A percentile compares a stretch with the other conserved stretches of the same genome.
These are phyloP conservation scores for Hemithea aestivaria DNA, from an alignment of 2,888 invertebrate species.

Conservation along the genomic window DNA sequence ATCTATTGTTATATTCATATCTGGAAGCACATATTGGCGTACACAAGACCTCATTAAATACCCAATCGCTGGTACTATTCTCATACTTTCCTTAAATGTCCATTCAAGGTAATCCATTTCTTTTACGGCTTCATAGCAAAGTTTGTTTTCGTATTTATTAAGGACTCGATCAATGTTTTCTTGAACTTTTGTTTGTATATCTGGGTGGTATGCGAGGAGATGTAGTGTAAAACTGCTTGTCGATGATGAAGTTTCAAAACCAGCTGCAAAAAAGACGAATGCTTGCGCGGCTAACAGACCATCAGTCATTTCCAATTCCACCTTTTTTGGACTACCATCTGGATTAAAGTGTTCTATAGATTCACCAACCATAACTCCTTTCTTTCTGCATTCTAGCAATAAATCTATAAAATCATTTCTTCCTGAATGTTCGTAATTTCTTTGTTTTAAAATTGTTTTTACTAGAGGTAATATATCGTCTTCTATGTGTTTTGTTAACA, in stretches of 20 bases:
- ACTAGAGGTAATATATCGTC: conserved; percentile 23
- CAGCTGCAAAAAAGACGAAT: too few relatives aligned
- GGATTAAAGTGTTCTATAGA: conserved; percentile 40
- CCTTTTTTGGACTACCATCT: conserved; percentile 40
- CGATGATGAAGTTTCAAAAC: conserved; percentile 65
- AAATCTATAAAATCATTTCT: conserved; percentile 47
- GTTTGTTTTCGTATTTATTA: conserved; percentile 39
- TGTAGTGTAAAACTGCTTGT: conserved; percentile 54
- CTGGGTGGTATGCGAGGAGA: conserved; percentile 53
- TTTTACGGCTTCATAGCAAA: conserved; percentile 48
- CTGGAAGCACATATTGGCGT: conserved; percentile 34
- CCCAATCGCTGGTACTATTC: conserved; percentile 46
- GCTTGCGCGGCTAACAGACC: conserved; percentile 44
- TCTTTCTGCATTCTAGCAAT: conserved; percentile 37
- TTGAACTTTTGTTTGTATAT: conserved; percentile 50
- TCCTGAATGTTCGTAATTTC: conserved; percentile 44
- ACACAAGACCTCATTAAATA: conserved; percentile 41
- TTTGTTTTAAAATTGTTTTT: conserved; percentile 34
- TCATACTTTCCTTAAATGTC: conserved; percentile 47
- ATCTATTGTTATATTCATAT: conserved; percentile 42
- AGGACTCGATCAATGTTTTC: conserved; percentile 50
- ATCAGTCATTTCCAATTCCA: conserved; percentile 40
- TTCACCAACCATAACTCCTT: conserved; percentile 45
- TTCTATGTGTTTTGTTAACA: conserved; percentile 18
- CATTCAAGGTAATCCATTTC: conserved; percentile 36